phyloP scores from a whole-genome alignment of 2,113 vertebrate genomes.

The Malurus cyaneus region DNA sequence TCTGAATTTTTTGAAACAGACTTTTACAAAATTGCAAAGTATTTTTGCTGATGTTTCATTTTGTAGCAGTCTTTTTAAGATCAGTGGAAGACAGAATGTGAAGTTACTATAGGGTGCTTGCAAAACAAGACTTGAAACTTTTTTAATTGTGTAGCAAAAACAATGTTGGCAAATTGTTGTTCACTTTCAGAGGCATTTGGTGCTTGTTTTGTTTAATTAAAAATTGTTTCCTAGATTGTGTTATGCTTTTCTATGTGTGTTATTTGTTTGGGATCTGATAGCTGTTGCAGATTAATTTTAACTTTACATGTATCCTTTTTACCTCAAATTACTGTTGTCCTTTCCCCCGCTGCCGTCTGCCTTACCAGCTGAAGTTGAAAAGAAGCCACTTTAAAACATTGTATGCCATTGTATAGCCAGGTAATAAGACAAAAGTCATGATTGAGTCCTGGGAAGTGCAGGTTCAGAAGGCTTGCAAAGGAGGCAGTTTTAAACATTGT shows the following conservation, averaged over 20 bases:
- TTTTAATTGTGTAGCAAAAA: background rate
- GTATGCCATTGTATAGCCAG: background rate
- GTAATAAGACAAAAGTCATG: background rate
- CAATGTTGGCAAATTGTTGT: background rate
- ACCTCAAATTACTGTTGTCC: background rate
- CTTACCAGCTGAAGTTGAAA: background rate
- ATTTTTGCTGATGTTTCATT: background rate
- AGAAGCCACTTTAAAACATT: background rate
- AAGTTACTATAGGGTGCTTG: background rate
- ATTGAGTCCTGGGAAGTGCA: background rate
- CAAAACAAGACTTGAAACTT: background rate
- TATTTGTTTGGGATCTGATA: background rate
- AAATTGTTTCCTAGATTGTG: background rate
- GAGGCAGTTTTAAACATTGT: background rate
- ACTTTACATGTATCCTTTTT: background rate
- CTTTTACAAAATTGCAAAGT: background rate
- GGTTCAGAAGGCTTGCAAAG: background rate
- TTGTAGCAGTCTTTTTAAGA: background rate
- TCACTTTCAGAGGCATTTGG: background rate
- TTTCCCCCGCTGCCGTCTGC: background rate
- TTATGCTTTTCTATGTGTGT: background rate
- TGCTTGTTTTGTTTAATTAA: background rate
- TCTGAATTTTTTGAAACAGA: background rate
- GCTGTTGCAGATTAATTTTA: background rate
- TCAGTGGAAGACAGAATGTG: background rate